phyloP scores from a whole-genome alignment of 1,140 invertebrate genomes.

The Neodiprion fabricii region DNA sequence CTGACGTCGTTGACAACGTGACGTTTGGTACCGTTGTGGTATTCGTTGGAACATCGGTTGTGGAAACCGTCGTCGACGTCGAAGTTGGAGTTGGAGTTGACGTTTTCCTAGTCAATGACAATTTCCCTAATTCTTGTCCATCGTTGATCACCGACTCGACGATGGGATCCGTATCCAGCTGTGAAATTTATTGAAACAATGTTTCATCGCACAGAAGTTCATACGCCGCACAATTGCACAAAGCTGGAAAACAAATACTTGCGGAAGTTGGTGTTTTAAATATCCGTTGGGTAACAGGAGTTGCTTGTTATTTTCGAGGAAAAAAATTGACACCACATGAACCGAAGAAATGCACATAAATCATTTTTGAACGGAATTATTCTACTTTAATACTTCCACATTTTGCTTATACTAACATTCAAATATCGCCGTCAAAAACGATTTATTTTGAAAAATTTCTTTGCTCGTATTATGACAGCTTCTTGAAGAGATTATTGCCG shows the following conservation, averaged over 20 bases:
- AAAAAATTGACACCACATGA: too few species aligned
- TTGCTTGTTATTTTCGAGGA: too few species aligned
- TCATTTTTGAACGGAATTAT: slow-evolving; percentile 8
- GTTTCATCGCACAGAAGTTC: too few species aligned
- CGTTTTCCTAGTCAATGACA: slow-evolving; percentile 1
- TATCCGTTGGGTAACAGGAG: too few species aligned
- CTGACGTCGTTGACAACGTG: neutral
- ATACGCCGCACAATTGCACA: too few species aligned
- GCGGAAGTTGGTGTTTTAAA: too few species aligned
- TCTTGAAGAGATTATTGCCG: neutral
- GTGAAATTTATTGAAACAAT: too few species aligned
- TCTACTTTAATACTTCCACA: neutral
- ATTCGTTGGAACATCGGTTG: neutral
- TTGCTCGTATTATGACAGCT: neutral
- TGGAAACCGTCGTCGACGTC: neutral
- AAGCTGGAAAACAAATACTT: too few species aligned
- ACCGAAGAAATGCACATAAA: too few species aligned
- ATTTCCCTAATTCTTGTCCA: neutral
- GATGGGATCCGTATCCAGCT: neutral
- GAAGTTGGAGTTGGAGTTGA: slow-evolving; percentile 18
- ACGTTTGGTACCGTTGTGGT: neutral
- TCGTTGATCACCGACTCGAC: neutral
- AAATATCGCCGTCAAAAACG: neutral
- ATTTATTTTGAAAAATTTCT: slow-evolving; percentile 1
- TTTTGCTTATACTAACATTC: too few species aligned